A percentile compares a stretch with the other conserved stretches of the same genome.
Evolutionary conservation across 1,140 invertebrate genomes (phyloP).

Genomic region (Hylaeus anthracinus): DNA sequence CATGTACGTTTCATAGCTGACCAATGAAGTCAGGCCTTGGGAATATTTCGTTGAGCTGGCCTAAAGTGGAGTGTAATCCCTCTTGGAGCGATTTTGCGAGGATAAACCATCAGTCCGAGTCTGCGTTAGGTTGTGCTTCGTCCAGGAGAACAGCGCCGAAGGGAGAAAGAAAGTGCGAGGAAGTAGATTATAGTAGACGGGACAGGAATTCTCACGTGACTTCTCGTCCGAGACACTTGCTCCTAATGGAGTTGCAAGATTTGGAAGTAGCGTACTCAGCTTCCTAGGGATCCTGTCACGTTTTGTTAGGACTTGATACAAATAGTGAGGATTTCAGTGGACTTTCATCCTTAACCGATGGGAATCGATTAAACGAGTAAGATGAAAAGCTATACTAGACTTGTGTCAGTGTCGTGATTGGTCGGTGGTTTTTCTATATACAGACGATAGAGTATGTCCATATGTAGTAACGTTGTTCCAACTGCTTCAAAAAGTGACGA

Average conservation of each 20-base stretch:
- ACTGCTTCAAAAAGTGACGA: too few relatives aligned
- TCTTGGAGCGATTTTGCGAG: slow-evolving; percentile 1
- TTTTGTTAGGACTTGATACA: background rate
- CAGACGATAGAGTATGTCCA: too few relatives aligned
- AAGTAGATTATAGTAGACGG: slow-evolving; percentile 2
- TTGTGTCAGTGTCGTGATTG: too few relatives aligned
- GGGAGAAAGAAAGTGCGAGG: slow-evolving; percentile 26
- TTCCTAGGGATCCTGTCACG: slow-evolving; percentile 3
- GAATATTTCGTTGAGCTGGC: background rate
- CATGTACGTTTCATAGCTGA: background rate
- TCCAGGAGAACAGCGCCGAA: background rate
- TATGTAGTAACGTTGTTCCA: too few relatives aligned
- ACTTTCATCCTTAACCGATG: background rate
- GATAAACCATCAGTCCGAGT: slow-evolving; percentile 32
- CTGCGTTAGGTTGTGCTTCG: slow-evolving; percentile 28
- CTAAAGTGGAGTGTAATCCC: slow-evolving; percentile 15
- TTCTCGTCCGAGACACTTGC: slow-evolving; percentile 37
- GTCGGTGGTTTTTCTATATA: too few relatives aligned
- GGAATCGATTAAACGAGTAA: background rate
- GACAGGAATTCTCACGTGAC: slow-evolving; percentile 55
- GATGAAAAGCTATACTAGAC: too few relatives aligned
- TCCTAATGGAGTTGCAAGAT: slow-evolving; percentile 36
- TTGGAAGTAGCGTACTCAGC: slow-evolving; percentile 5
- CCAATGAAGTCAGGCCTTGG: background rate
- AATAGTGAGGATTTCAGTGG: background rate